Conservation (phyloP, 2,797 vertebrate genomes). For the Anabas testudineus region DNA sequence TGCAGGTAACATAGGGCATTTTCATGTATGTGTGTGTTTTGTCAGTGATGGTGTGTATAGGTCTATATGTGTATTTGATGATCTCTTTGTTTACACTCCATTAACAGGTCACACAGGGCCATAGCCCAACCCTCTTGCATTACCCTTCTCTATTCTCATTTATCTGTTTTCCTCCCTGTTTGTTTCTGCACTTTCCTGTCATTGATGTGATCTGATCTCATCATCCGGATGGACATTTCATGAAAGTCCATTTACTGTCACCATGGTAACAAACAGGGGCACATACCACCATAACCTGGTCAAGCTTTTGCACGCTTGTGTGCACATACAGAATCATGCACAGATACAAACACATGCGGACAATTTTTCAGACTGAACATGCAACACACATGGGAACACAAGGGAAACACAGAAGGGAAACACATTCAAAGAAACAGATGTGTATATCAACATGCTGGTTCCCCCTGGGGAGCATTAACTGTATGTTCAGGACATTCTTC, state of each 20-base stretch:
- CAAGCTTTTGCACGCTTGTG: constrained; percentile 42
- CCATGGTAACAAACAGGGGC: constrained; percentile 68
- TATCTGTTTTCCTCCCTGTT: constrained; percentile 35
- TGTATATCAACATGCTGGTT: constrained; percentile 42
- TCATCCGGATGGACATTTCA: constrained; percentile 68
- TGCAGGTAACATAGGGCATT: constrained; percentile 23
- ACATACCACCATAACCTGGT: constrained; percentile 56
- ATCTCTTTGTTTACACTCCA: constrained; percentile 43
- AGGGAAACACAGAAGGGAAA: not conserved
- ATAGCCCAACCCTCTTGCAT: not conserved
- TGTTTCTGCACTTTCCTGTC: constrained; percentile 53
- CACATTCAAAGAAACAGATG: constrained; percentile 34
- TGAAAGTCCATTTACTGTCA: constrained; percentile 67
- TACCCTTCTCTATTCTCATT: constrained; percentile 32
- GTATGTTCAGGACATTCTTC: constrained; percentile 61
- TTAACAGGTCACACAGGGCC: constrained; percentile 34
- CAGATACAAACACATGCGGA: constrained; percentile 4
- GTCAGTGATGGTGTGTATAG: not conserved
- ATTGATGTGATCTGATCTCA: constrained; percentile 73
- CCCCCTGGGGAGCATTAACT: constrained; percentile 43
- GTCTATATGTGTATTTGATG: constrained; percentile 20
- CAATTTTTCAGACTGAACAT: constrained; percentile 5
- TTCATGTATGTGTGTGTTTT: not conserved
- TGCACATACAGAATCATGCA: not conserved
- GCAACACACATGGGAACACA: not conserved